These are phyloP conservation scores for Heliopora coerulea DNA, from an alignment of 92 coral and sea anemone genomes.

Conservation along the genomic window DNA sequence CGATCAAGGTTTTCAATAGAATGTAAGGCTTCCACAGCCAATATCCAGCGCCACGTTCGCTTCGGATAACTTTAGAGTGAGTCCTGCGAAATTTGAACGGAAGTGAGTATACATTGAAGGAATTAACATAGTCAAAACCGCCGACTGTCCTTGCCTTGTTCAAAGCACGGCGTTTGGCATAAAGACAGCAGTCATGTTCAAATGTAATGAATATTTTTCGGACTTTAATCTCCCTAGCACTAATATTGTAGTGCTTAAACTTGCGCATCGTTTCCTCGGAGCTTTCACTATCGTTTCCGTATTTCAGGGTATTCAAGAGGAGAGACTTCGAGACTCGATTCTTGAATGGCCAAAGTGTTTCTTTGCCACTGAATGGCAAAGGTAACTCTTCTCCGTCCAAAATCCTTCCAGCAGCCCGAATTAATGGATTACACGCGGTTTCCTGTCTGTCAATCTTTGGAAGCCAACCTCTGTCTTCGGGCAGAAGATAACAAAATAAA, in stretches of 20 bases:
- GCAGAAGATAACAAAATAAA: constrained; percentile 1
- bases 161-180: constrained; percentile 14
- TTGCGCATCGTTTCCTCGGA: background rate
- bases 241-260: background rate
- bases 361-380: background rate
- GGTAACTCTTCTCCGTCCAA: constrained; percentile 5
- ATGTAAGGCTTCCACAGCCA: constrained; percentile 40
- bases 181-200: constrained; percentile 32
- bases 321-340: background rate
- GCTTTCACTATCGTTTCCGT: background rate
- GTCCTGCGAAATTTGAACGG: background rate
- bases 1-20: constrained; percentile 12
- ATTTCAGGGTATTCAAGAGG: background rate
- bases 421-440: background rate
- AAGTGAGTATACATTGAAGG: background rate
- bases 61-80: constrained; percentile 2
- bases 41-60: constrained; percentile 13
- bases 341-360: constrained; percentile 13
- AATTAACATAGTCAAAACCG: constrained; percentile 19
- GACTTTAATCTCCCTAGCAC: background rate
- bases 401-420: background rate
- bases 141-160: background rate
- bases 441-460: background rate
- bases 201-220: constrained; percentile 20
- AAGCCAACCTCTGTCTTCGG: constrained; percentile 12